Conservation (phyloP, 2,888 invertebrate species). For the Tanypteryx hageni region DNA sequence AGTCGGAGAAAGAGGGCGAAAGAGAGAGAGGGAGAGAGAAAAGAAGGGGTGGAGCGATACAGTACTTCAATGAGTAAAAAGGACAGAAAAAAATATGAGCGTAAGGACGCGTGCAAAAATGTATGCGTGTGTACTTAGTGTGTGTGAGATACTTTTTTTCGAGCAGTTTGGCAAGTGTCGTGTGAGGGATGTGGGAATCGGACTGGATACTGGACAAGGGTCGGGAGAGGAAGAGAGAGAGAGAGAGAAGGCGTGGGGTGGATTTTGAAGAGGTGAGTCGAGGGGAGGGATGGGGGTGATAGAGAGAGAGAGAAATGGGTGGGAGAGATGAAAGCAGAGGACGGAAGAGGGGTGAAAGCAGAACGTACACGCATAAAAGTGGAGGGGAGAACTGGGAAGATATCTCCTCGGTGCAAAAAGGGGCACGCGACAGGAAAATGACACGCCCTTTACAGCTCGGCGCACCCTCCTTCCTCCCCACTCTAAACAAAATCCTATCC, state of each 20-base stretch:
- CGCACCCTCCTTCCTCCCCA: background rate
- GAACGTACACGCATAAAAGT: background rate
- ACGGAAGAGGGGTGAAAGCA: background rate
- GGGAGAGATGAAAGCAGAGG: background rate
- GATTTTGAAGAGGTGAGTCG: background rate
- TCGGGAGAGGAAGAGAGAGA: background rate
- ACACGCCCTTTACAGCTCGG: conserved; percentile 36
- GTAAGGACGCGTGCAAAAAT: conserved; percentile 52
- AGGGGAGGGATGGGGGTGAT: background rate
- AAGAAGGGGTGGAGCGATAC: background rate
- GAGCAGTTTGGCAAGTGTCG: conserved; percentile 21
- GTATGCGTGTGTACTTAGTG: conserved; percentile 49
- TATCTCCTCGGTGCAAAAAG: conserved; percentile 46
- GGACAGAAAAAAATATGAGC: background rate
- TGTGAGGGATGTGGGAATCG: conserved; percentile 5
- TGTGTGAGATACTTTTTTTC: conserved; percentile 32
- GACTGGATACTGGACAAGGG: background rate
- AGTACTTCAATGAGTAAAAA: background rate
- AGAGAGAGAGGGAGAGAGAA: background rate
- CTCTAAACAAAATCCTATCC: background rate
- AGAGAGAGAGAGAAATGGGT: background rate
- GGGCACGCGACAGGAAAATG: conserved; percentile 53
- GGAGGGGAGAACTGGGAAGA: conserved; percentile 18
- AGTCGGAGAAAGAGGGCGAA: background rate
- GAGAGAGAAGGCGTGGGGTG: background rate